Evolutionary conservation across 2,113 vertebrate species (phyloP).

Genomic region (Elephantulus edwardii): DNA sequence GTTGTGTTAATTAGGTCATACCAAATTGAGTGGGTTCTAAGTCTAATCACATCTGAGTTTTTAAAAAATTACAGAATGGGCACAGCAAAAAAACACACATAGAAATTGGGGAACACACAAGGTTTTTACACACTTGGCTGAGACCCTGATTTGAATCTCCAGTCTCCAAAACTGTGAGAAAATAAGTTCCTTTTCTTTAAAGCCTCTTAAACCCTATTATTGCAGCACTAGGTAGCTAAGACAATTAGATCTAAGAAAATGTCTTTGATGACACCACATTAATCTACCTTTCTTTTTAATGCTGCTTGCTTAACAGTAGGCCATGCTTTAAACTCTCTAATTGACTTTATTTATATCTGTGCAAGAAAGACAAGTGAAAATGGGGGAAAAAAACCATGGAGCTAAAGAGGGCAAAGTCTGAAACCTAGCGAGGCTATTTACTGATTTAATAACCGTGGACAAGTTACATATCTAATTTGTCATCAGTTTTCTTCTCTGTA

Average conservation of each 20-base stretch:
- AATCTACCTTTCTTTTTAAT: neutral
- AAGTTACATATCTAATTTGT: neutral
- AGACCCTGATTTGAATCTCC: too few species aligned
- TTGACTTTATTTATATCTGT: neutral
- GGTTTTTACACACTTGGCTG: too few species aligned
- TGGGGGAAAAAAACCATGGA: neutral
- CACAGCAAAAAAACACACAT: too few species aligned
- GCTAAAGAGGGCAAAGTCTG: neutral
- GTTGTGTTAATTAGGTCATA: too few species aligned
- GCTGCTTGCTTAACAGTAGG: neutral
- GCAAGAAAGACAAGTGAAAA: neutral
- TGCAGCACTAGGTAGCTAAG: too few species aligned
- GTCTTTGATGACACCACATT: neutral
- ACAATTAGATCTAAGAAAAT: neutral
- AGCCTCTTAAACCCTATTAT: too few species aligned
- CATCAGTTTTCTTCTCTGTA: neutral
- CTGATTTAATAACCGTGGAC: neutral
- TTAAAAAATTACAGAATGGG: too few species aligned
- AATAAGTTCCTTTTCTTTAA: too few species aligned
- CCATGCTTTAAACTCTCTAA: neutral
- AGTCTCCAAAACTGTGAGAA: too few species aligned
- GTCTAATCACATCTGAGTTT: too few species aligned
- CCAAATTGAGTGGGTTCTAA: too few species aligned
- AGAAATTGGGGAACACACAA: too few species aligned
- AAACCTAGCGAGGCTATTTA: neutral